Evolutionary conservation across 1,140 invertebrate genomes (phyloP), one percentile per base, ranked within the genome.

Genomic region (Latrodectus geometricus): DNA sequence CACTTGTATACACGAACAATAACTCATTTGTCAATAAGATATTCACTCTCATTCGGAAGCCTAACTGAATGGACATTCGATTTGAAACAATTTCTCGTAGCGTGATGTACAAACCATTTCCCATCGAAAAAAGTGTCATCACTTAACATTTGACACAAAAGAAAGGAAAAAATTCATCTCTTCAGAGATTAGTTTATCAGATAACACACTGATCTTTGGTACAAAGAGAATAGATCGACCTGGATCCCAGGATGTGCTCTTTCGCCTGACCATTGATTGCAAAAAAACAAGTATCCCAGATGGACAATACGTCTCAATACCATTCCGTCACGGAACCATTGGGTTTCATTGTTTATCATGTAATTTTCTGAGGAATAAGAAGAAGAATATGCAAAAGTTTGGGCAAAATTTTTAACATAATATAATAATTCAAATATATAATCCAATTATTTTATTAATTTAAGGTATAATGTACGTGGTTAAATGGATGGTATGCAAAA

Each of bases 101-200:
- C 54, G 54, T 61, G 54, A 61, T 8, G 54, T 49, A 83, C 80
- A 83, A 83, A 83, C 80, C 70, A 54, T 83, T 83, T 83, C 72
- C 80, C 80, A 73, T 61, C 72, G 70, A 74, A 83, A 83, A 73
- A 56, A 20, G 54, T 49, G 23, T 48, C 21, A 48, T 48, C 68
- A 7, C 56, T 83, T 83, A 83, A 83, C 80, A 74, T 83, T 83
- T 83, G 80, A 83, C 80, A 83, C 70, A 83, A 83, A 81, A 66
- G 56, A 74, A 14, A 74, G 70, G 52, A 66, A 74, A 74, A 61
- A n/a, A 15, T 15, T n/a, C 17, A 23, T 23, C 11, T 49, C 17
- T 65, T 9, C 14, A 9, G 20, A 77, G 15, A 15, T 48, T 35
- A 54, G 20, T 17, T 61, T 65, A 21, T 61, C 17, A 14, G n/a